Evolutionary conservation across 2,888 invertebrate genomes (phyloP), one percentile per base, ranked within the genome.

Genomic region (Lochmaea capreae): DNA sequence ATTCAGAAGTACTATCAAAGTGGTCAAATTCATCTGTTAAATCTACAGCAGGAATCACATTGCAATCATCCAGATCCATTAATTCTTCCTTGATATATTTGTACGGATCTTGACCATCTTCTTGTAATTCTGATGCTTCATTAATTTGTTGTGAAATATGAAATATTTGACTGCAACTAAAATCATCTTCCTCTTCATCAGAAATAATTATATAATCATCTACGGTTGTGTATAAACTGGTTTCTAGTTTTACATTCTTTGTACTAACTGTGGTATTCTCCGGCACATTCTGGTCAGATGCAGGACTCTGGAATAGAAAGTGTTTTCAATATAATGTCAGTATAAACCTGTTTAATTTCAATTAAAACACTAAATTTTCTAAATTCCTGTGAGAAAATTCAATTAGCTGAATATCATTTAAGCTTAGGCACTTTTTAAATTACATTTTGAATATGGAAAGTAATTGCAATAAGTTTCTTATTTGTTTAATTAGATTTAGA

Each of bases 141-240:
- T 80, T 80, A 4, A 80, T 76, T 54, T 69, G 75, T 59, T 77
- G 71, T 5, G 80, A 77, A 62, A 81, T 76, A 54, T 78, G 73
- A 54, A 77, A 76, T 68, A 91, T 88, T 57, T 91, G 88, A 62
- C 90, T 88, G 62, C 87, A 81, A 18, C 88, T 87, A 87, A 91
- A 90, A 70, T 89, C 88, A 67, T 89, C 89, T 83, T 89, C 90
- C 66, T 90, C 89, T 82, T 89, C 89, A 49, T 89, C 88, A 82
- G 88, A 79, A 39, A 79, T 72, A 57, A 77, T 65, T 26, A 79
- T 75, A 65, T 57, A 54, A 61, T 71, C 43, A 54, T 65, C 65
- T 58, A 65, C n/a, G n/a, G 57, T 70, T 14, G 66, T 57, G 54
- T 52, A 57, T 42, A 54, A 49, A 39, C n/a, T 67, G 22, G 49